Evolutionary conservation across 2,113 vertebrate species (phyloP).

Genomic region (Crotalus viridis): DNA sequence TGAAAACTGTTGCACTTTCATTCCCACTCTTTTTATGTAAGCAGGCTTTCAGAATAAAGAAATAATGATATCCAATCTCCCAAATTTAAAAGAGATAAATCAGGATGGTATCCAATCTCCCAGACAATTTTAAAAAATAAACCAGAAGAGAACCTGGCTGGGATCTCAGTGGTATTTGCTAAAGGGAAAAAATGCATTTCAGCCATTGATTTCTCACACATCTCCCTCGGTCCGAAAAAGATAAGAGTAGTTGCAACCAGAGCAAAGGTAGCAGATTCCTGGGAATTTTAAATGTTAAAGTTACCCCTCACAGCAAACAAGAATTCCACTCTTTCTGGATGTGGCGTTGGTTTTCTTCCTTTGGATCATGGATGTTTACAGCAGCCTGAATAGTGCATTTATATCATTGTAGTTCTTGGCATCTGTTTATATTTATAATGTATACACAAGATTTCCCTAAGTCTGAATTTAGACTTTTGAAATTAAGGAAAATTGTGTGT

Average conservation of each 20-base stretch:
- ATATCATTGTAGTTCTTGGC: background rate
- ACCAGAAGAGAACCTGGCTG: background rate
- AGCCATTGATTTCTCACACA: background rate
- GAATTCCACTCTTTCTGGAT: background rate
- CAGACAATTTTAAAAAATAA: background rate
- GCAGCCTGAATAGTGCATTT: background rate
- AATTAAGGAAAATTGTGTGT: background rate
- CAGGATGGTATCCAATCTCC: background rate
- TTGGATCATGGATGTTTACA: background rate
- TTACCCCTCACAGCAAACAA: background rate
- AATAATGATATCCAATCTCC: background rate
- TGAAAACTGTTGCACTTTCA: too few relatives aligned
- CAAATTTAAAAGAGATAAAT: background rate
- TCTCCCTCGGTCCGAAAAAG: background rate
- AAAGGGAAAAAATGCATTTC: background rate
- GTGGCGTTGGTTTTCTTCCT: background rate
- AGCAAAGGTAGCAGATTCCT: background rate
- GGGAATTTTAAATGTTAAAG: background rate
- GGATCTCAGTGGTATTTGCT: background rate
- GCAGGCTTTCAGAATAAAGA: background rate
- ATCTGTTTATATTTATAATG: background rate
- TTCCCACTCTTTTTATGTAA: background rate
- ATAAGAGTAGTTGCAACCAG: background rate
- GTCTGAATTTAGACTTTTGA: background rate
- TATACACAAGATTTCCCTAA: background rate